Evolutionary conservation across 2,888 invertebrate species (phyloP), one percentile per base, ranked within the genome.

Genomic region (Clunio marinus): DNA sequence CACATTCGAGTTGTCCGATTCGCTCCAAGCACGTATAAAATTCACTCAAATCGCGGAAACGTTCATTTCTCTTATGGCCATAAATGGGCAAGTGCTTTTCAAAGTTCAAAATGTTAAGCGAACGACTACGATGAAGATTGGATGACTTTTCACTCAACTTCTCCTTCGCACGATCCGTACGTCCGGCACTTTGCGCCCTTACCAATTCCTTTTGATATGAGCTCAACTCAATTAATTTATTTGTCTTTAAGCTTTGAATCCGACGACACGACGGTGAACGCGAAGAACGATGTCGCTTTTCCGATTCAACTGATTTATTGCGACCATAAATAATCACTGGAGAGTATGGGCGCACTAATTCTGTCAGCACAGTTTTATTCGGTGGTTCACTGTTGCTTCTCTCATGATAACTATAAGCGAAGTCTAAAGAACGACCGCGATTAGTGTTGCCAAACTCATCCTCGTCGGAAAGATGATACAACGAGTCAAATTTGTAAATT

Each of bases 21-120:
- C 93, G 84, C 77, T 94, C 94, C 70, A 96, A 81, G 71, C 89
- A 91, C 32, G 86, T 82, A 75, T 94, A 96, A 76, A 95, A 92
- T 69, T 88, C 86, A 75, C 91, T 90, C 1, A 96, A 81, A 73
- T 93, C 93, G 62, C 87, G 85, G 77, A 95, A 96, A 70, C 89
- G 83, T 69, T 88, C 88, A 0, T 90, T 91, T 76, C 86, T 87
- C 65, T 82, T 82, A 72, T 77, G 77, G 1, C 75, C 74, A 46
- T 78, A 78, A 32, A 74, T 74, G 0, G 77, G 76, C 66, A 75
- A 75, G 70, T 78, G 77, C 2, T 76, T 74, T 70, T 79, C 78
- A 62, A 74, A 72, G 4, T 85, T 85, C 1, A 86, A 83, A 69
- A 69, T 27, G 22, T 60, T 69, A 2, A 60, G 35, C 4, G 69